Evolutionary conservation across 2,797 vertebrate genomes (phyloP).

Genomic region (Lithobates pipiens): DNA sequence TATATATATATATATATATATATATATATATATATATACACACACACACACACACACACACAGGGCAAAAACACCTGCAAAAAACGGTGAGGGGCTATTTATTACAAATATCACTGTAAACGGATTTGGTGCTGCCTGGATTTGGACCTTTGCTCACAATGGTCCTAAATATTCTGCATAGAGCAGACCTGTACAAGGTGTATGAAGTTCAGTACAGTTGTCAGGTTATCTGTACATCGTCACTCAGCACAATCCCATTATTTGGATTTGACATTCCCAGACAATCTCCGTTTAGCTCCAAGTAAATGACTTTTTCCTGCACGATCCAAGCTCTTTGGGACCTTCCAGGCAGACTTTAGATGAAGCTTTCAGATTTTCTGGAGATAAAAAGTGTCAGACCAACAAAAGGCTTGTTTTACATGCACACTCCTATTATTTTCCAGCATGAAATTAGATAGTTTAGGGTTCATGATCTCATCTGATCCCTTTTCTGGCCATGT

Average conservation of each 20-base stretch:
- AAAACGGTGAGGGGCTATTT: neutral
- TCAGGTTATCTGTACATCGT: neutral
- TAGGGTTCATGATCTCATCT: neutral
- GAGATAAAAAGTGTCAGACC: neutral
- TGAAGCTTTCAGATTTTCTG: neutral
- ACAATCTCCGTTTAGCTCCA: neutral
- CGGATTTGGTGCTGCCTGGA: too few species aligned
- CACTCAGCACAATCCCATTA: neutral
- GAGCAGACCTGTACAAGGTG: constrained; percentile 18
- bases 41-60: too few species aligned
- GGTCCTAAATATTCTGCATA: constrained; percentile 30
- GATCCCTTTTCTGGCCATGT: neutral
- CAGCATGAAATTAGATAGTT: too few species aligned
- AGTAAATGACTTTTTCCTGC: neutral
- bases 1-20: too few species aligned
- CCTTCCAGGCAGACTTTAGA: neutral
- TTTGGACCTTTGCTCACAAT: too few species aligned
- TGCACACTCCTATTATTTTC: too few species aligned
- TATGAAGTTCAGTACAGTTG: neutral
- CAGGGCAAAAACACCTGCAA: too few species aligned
- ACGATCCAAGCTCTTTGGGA: neutral
- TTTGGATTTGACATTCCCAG: neutral
- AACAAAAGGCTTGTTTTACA: neutral
- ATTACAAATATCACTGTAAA: neutral
- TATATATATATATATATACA: too few species aligned